Evolutionary conservation across 2,888 invertebrate species (phyloP).

Genomic region (Hydraecia micacea): DNA sequence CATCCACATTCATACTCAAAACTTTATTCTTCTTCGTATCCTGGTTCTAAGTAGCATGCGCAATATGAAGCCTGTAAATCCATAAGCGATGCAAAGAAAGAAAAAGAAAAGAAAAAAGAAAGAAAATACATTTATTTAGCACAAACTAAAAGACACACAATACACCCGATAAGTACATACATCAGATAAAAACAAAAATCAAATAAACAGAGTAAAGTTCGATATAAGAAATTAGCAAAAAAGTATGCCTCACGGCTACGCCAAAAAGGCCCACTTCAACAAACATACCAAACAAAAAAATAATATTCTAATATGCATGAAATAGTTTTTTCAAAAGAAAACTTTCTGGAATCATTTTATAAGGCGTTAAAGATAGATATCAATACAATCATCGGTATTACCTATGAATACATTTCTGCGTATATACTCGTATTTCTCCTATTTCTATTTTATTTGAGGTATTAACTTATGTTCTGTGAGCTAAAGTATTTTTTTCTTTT

Average conservation of each 20-base stretch:
- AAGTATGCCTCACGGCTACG: too few relatives aligned
- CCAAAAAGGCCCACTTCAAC: too few relatives aligned
- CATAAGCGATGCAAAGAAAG: not conserved
- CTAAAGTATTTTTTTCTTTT: slow-evolving; percentile 25
- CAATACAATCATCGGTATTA: not conserved
- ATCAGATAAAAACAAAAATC: too few relatives aligned
- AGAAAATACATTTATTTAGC: too few relatives aligned
- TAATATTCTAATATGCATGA: not conserved
- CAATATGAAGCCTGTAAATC: not conserved
- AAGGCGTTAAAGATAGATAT: not conserved
- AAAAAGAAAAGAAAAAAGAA: too few relatives aligned
- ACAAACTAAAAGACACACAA: too few relatives aligned
- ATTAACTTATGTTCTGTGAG: slow-evolving; percentile 16
- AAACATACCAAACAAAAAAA: too few relatives aligned
- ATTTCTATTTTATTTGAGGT: slow-evolving; percentile 1
- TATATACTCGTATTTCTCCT: not conserved
- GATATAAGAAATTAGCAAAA: too few relatives aligned
- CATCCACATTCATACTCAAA: not conserved
- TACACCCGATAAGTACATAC: too few relatives aligned
- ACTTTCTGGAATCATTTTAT: not conserved
- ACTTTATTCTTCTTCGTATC: not conserved
- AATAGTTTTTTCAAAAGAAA: not conserved
- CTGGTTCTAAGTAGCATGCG: not conserved
- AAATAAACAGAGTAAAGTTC: too few relatives aligned
- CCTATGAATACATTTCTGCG: not conserved